Conservation (phyloP, 2,888 invertebrate genomes). For the Mesopsocus fuscifrons region DNA sequence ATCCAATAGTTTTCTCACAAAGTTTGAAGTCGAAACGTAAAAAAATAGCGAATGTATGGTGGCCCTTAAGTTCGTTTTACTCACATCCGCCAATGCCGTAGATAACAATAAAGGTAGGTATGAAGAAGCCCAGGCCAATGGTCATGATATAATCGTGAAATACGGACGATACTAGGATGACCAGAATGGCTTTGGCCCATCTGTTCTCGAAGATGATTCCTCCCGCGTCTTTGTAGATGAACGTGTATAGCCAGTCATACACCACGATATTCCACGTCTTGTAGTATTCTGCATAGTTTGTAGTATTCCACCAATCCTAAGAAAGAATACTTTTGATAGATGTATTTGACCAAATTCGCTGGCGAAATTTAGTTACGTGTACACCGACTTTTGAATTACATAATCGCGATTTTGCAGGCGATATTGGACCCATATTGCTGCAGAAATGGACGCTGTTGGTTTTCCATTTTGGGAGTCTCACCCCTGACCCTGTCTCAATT, state of each 20-base stretch:
- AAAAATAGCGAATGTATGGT: too few relatives aligned
- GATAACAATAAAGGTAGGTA: background rate
- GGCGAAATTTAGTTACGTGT: too few relatives aligned
- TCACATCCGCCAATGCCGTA: constrained; percentile 36
- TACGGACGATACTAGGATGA: constrained; percentile 62
- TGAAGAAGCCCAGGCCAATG: constrained; percentile 26
- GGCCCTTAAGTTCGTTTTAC: too few relatives aligned
- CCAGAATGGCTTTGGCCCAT: constrained; percentile 35
- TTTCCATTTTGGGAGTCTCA: too few relatives aligned
- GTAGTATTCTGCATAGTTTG: constrained; percentile 64
- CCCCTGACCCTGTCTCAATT: too few relatives aligned
- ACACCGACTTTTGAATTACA: too few relatives aligned
- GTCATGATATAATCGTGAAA: constrained; percentile 77
- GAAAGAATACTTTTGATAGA: constrained; percentile 13
- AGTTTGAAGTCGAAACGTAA: too few relatives aligned
- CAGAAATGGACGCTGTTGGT: too few relatives aligned
- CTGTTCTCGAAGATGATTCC: constrained; percentile 23
- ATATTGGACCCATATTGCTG: too few relatives aligned
- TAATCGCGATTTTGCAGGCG: too few relatives aligned
- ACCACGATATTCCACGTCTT: constrained; percentile 93
- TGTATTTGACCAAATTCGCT: background rate
- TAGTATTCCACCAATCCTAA: constrained; percentile 89
- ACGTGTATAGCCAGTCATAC: constrained; percentile 83
- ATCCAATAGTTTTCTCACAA: too few relatives aligned
- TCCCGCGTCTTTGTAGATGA: constrained; percentile 45